Evolutionary conservation across 35 echinoderm and acorn worm genomes (phyloP).

Genomic region (Lytechinus variegatus): DNA sequence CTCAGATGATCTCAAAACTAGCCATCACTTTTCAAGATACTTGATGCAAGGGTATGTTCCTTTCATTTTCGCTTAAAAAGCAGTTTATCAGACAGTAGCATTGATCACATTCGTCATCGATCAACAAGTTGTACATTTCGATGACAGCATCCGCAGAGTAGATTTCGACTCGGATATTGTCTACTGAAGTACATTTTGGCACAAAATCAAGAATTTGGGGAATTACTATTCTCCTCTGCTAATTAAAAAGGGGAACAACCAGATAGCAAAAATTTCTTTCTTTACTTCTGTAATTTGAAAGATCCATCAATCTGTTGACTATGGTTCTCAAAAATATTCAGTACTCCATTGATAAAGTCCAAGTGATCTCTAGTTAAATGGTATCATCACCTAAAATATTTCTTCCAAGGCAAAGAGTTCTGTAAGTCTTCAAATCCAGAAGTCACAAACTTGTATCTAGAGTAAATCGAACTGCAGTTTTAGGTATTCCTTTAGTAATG

Average conservation of each 20-base stretch:
- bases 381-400: background rate
- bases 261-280: background rate
- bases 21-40: background rate
- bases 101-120: background rate
- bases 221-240: too few relatives aligned
- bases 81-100: background rate
- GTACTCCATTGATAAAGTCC: background rate
- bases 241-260: too few relatives aligned
- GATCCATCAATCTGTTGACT: too few relatives aligned
- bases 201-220: background rate
- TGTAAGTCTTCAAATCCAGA: background rate
- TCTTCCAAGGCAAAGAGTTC: background rate
- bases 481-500: too few relatives aligned
- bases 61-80: background rate
- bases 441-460: too few relatives aligned
- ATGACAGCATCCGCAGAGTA: background rate
- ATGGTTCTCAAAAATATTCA: background rate
- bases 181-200: background rate
- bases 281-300: background rate
- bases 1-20: background rate
- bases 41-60: background rate
- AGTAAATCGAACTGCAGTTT: too few relatives aligned
- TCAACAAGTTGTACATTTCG: background rate
- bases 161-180: background rate
- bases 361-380: background rate